These are phyloP conservation scores for Sebastes iracundus DNA, from an alignment of 2,797 vertebrate species.

Conservation along the genomic window DNA sequence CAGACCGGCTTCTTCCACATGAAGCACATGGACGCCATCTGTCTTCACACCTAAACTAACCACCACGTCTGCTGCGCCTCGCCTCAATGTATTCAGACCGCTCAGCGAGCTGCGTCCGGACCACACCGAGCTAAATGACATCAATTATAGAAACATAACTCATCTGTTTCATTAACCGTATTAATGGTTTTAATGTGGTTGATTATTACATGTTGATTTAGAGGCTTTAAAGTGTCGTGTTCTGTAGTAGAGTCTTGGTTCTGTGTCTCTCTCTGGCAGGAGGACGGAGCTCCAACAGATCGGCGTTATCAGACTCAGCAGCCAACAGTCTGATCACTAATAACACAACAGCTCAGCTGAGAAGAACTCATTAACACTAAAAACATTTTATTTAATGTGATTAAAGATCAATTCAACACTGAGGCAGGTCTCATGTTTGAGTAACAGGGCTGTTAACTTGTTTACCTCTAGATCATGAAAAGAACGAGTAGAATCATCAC, in stretches of 20 bases:
- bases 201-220: neutral
- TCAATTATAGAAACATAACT: neutral
- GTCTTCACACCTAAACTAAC: slow-evolving; percentile 54
- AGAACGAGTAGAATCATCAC: too few species aligned
- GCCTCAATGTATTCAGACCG: neutral
- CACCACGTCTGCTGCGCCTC: neutral
- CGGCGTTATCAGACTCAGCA: slow-evolving; percentile 39
- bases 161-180: neutral
- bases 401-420: neutral
- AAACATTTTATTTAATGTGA: neutral
- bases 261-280: slow-evolving; percentile 37
- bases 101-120: too few species aligned
- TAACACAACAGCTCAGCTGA: slow-evolving; percentile 58
- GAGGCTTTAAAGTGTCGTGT: too few species aligned
- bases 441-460: too few species aligned
- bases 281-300: slow-evolving; percentile 46
- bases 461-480: too few species aligned
- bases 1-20: slow-evolving; percentile 42
- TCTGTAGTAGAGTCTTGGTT: too few species aligned
- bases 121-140: too few species aligned
- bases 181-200: neutral
- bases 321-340: slow-evolving; percentile 35
- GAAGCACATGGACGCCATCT: slow-evolving; percentile 61
- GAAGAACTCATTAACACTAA: slow-evolving; percentile 24
- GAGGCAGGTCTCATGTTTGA: neutral